phyloP scores from a whole-genome alignment of 2,797 vertebrate species.

The Acrossocheilus fasciatus region DNA sequence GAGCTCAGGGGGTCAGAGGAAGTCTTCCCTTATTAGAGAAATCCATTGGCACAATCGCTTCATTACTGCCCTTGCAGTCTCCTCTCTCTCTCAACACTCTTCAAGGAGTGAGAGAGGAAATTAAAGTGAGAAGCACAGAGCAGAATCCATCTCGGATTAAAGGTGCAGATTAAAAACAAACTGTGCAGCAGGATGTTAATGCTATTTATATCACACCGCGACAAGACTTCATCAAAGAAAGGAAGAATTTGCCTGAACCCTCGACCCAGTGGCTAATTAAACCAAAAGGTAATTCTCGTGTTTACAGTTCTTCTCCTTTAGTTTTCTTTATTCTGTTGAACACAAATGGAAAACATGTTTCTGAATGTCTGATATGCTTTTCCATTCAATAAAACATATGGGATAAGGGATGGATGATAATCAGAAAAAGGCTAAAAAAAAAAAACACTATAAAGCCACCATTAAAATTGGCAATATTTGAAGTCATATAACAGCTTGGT shows the following conservation, averaged over 20 bases:
- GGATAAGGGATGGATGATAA: background rate
- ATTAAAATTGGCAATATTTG: background rate
- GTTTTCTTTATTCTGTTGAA: background rate
- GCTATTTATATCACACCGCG: slow-evolving; percentile 42
- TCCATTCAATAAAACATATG: background rate
- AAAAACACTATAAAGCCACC: background rate
- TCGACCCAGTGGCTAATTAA: slow-evolving; percentile 46
- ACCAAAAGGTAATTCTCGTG: slow-evolving; percentile 44
- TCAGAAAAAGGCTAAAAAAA: background rate
- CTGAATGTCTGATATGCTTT: background rate
- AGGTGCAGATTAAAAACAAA: slow-evolving; percentile 58
- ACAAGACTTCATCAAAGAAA: slow-evolving; percentile 47
- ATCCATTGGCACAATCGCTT: slow-evolving; percentile 47
- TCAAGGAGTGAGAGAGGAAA: slow-evolving; percentile 59
- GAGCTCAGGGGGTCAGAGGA: slow-evolving; percentile 27
- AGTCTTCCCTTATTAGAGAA: slow-evolving; percentile 51
- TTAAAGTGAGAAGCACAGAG: slow-evolving; percentile 60
- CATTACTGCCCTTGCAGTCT: slow-evolving; percentile 24
- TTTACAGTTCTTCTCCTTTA: background rate
- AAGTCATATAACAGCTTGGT: background rate
- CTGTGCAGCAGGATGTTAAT: slow-evolving; percentile 37
- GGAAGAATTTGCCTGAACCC: slow-evolving; percentile 14
- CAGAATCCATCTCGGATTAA: slow-evolving; percentile 59
- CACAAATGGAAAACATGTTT: background rate
- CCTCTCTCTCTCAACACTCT: slow-evolving; percentile 16